phyloP scores from a whole-genome alignment of 2,888 invertebrate genomes.

The Tupiocoris notatus region DNA sequence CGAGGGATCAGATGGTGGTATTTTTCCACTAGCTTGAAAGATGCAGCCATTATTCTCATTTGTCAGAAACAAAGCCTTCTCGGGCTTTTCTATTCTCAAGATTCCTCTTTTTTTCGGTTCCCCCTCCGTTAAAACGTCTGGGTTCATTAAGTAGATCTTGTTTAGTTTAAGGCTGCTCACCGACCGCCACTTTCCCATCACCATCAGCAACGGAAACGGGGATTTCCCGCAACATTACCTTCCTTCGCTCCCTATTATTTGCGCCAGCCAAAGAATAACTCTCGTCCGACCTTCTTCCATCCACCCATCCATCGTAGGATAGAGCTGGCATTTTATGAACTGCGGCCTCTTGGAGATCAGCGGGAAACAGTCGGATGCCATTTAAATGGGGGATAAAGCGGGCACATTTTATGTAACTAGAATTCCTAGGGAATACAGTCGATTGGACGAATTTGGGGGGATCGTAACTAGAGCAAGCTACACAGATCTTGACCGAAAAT shows the following conservation, averaged over 20 bases:
- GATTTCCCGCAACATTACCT: slow-evolving; percentile 38
- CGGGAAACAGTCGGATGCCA: too few relatives aligned
- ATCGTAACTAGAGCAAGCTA: too few relatives aligned
- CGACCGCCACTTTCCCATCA: not conserved
- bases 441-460: too few relatives aligned
- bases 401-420: too few relatives aligned
- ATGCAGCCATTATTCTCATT: slow-evolving; percentile 30
- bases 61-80: slow-evolving; percentile 28
- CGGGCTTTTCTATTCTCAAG: slow-evolving; percentile 9
- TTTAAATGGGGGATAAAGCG: too few relatives aligned
- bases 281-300: not conserved
- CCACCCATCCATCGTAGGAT: not conserved
- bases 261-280: not conserved
- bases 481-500: too few relatives aligned
- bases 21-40: slow-evolving; percentile 11
- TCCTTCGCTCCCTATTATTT: slow-evolving; percentile 12
- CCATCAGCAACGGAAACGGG: not conserved
- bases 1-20: not conserved
- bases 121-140: slow-evolving; percentile 6
- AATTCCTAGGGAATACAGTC: too few relatives aligned
- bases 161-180: slow-evolving; percentile 21
- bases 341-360: not conserved
- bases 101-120: not conserved
- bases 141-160: slow-evolving; percentile 37
- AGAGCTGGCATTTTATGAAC: not conserved